phyloP scores from a whole-genome alignment of 1,140 invertebrate species.

The Procambarus virginalis region DNA sequence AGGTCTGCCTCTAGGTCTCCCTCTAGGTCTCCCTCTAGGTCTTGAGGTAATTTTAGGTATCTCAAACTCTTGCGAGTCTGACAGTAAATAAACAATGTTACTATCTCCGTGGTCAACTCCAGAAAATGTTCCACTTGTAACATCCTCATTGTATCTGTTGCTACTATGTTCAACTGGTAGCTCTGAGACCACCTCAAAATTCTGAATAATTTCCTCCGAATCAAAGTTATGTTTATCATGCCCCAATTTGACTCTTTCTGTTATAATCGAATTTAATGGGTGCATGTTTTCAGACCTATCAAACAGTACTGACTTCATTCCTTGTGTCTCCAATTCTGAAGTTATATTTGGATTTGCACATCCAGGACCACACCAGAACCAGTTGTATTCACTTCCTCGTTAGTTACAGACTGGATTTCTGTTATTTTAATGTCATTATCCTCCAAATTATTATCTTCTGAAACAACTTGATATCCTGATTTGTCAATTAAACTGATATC shows the following conservation, averaged over 20 bases:
- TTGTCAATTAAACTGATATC: too few relatives aligned
- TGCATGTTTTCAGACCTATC: neutral
- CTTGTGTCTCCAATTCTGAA: neutral
- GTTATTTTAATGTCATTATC: neutral
- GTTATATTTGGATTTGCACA: neutral
- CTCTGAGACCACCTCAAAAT: neutral
- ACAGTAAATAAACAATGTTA: neutral
- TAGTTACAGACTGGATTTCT: neutral
- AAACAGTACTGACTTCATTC: neutral
- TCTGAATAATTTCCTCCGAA: neutral
- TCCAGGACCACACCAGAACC: neutral
- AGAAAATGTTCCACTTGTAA: neutral
- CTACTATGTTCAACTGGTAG: neutral
- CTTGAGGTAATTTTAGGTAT: neutral
- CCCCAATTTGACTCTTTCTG: too few relatives aligned
- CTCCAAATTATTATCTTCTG: neutral
- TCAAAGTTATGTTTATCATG: neutral
- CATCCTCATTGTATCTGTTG: neutral
- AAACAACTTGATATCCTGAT: neutral
- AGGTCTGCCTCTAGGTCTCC: neutral
- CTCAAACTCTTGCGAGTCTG: neutral
- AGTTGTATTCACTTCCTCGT: neutral
- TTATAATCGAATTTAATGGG: too few relatives aligned
- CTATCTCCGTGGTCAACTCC: neutral
- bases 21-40: constrained; percentile 39